Base-by-base conservation (phyloP, 2,797 vertebrate species). In the Sebastiscus tertius region DNA sequence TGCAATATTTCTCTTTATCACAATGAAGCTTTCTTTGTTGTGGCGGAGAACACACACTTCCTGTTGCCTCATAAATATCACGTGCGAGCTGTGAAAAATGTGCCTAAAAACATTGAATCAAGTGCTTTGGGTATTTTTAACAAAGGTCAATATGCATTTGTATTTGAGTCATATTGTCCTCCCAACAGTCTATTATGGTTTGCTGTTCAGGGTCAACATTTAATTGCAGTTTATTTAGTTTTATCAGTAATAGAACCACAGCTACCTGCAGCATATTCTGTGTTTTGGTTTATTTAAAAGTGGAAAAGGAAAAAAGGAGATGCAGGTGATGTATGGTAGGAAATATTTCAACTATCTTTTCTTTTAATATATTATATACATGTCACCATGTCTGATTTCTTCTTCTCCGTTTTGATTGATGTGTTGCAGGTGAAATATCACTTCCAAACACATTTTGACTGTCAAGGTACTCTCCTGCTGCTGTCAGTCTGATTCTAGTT, bases 401-500 rank as follows among this genome's bases (percentile, higher is more conserved):
- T 66, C 5, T 22, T 74, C 29, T 77, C 22, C 14, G 56, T 72
- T 81, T 61, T 78, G 31, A 64, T 60, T 69, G 18, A 82, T 58
- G 26, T 75, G 31, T 83, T 80, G 63, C 6, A 71, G 29, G 14
- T 66, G 18, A 70, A 79, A 74, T 75, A 46, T 65, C 24, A 33
- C 68, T 60, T 65, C 8, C 26, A 36, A 78, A 77, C 33, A 69
- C 67, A 65, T 82, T 82, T 56, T 56, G 29, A 55, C 63, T 70
- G 36, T 72, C 65, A 59, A 56, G 34, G 54, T 75, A 22, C 49
- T 70, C 29, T 62, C 31, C 66, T 64, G 8, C 5, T 65, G 82
- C 86, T 84, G 82, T 87, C 79, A 86, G 69, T 75, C 52, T 79
- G 76, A 82, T 72, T 87, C 77, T 5, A 75, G 58, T 62, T 72